Percentiles rank a stretch among this genome's conserved stretches.
Conservation (phyloP, 2,113 vertebrate species). For the Scomber scombrus region DNA sequence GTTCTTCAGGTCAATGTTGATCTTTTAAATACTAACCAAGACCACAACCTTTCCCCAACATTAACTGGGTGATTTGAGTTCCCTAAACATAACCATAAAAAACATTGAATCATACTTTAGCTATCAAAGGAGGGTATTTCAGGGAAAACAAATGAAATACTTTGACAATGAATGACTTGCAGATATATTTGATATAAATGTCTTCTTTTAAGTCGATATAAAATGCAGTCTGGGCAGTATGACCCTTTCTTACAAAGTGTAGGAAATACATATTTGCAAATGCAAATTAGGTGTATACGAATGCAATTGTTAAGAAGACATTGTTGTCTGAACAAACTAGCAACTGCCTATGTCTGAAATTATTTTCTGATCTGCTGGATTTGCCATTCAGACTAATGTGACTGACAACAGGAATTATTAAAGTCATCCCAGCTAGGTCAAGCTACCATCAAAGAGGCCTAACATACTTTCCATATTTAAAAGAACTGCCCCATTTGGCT, state of each 20-base stretch:
- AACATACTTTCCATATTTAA: not conserved
- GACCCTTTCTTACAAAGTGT: not conserved
- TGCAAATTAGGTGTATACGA: no score
- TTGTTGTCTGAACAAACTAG: not conserved
- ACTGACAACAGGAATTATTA: no score
- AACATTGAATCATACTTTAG: no score
- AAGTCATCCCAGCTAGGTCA: no score
- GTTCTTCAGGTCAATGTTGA: not conserved
- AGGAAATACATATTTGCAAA: no score
- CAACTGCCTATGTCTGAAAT: no score
- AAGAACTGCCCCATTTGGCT: not conserved
- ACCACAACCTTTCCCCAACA: not conserved
- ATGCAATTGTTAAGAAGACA: not conserved
- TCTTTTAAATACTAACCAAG: conserved; percentile 10
- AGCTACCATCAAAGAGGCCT: no score
- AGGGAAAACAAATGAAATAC: no score
- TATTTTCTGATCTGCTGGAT: no score
- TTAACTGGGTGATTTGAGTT: not conserved
- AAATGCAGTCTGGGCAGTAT: not conserved
- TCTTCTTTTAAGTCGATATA: not conserved
- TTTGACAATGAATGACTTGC: not conserved
- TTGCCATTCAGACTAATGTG: no score
- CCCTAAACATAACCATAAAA: conserved; percentile 1
- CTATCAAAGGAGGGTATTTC: no score
- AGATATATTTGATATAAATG: not conserved